Percentiles rank a stretch among this genome's conserved stretches.
These are phyloP conservation scores for Nezara viridula DNA, from an alignment of 2,888 invertebrate genomes.

Conservation along the genomic window DNA sequence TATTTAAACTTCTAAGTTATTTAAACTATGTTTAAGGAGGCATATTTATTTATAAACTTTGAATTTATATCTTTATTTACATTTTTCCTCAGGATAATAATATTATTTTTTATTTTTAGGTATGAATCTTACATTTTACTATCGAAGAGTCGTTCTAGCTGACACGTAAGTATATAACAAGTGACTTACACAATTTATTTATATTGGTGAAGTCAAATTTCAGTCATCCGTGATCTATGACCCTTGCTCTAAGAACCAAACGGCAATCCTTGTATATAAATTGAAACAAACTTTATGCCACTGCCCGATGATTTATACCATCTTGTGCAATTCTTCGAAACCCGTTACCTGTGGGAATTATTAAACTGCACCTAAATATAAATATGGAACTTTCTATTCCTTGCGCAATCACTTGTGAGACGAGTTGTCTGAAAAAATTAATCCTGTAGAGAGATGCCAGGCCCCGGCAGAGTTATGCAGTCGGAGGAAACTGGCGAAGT, in stretches of 20 bases:
- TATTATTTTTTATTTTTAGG: background rate
- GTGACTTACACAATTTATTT: background rate
- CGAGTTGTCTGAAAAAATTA: slow-evolving; percentile 12
- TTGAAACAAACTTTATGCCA: background rate
- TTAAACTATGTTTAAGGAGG: too few relatives aligned
- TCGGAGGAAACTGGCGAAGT: background rate
- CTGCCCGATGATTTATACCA: background rate
- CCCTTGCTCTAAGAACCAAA: background rate
- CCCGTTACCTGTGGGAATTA: slow-evolving; percentile 5
- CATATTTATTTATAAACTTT: too few relatives aligned
- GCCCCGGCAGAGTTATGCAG: background rate
- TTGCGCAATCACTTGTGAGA: slow-evolving; percentile 41
- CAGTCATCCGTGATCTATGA: background rate
- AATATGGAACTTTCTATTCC: slow-evolving; percentile 18
- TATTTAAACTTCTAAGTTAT: too few relatives aligned
- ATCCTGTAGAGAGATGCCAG: background rate
- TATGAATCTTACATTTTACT: background rate
- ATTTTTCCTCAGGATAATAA: background rate
- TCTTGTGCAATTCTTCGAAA: background rate
- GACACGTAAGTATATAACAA: background rate
- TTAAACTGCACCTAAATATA: slow-evolving; percentile 21
- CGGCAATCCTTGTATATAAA: background rate
- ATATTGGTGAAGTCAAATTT: background rate
- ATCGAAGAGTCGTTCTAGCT: background rate
- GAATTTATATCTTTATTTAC: too few relatives aligned